A percentile compares a stretch with the other conserved stretches of the same genome.
Evolutionary conservation across 2,888 invertebrate genomes (phyloP).

Genomic region (Sclerodermus sp.): DNA sequence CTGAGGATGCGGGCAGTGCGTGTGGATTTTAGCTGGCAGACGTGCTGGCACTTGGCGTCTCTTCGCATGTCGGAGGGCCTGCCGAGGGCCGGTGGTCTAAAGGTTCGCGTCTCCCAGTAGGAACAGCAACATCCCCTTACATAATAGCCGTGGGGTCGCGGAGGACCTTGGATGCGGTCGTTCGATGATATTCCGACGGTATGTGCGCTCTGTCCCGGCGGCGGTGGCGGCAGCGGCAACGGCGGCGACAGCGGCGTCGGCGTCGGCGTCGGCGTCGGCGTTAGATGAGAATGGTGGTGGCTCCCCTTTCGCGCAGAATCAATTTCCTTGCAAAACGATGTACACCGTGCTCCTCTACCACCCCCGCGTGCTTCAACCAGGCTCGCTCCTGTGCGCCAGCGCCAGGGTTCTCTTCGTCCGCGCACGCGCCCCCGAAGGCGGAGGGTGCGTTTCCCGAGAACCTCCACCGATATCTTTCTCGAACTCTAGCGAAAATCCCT

Average conservation of each 20-base stretch:
- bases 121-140: background rate
- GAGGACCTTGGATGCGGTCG: slow-evolving; percentile 9
- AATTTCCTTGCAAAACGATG: slow-evolving; percentile 42
- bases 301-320: slow-evolving; percentile 45
- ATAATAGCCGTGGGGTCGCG: slow-evolving; percentile 1
- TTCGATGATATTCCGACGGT: slow-evolving; percentile 11
- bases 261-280: slow-evolving; percentile 11
- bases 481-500: background rate
- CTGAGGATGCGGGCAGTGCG: background rate
- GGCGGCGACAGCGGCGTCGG: background rate
- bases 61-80: slow-evolving; percentile 30
- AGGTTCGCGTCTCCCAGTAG: slow-evolving; percentile 11
- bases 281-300: slow-evolving; percentile 21
- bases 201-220: background rate
- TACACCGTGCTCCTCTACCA: background rate
- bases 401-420: slow-evolving; percentile 2
- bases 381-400: background rate
- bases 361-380: background rate
- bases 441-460: no score
- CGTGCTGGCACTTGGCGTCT: slow-evolving; percentile 24
- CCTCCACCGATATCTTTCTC: background rate
- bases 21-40: background rate
- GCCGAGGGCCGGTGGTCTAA: background rate
- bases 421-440: slow-evolving; percentile 16
- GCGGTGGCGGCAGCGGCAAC: background rate